Evolutionary conservation across 2,797 vertebrate species (phyloP).

Genomic region (Lacerta viridis): DNA sequence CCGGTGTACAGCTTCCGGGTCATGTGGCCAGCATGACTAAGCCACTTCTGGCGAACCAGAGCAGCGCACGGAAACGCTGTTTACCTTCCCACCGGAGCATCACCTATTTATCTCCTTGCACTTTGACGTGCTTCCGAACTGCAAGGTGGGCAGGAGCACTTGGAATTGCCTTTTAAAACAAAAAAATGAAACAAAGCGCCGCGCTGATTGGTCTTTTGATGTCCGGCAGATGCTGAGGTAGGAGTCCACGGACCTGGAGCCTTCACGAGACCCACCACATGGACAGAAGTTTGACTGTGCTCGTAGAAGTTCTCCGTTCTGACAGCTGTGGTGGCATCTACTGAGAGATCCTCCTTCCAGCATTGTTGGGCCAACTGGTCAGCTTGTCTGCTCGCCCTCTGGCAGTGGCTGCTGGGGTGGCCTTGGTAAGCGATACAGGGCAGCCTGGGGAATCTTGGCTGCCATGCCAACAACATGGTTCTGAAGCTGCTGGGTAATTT

Average conservation of each 20-base stretch:
- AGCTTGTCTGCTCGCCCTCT: background rate
- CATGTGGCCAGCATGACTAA: too few species aligned
- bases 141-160: too few species aligned
- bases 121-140: too few species aligned
- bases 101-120: too few species aligned
- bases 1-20: too few species aligned
- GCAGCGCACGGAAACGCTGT: too few species aligned
- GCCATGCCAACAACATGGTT: background rate
- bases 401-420: background rate
- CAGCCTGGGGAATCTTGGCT: background rate
- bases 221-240: background rate
- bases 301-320: background rate
- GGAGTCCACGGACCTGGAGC: background rate
- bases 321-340: background rate
- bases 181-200: too few species aligned
- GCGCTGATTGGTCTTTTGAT: background rate
- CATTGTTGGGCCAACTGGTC: background rate
- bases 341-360: background rate
- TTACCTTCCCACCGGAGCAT: too few species aligned
- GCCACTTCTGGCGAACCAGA: too few species aligned
- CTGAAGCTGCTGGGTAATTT: background rate
- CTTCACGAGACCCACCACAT: background rate
- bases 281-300: background rate
- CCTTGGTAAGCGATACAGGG: constrained; percentile 6
- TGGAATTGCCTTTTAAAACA: too few species aligned